Evolutionary conservation across 1,140 invertebrate species (phyloP).

Genomic region (Tribolium castaneum): DNA sequence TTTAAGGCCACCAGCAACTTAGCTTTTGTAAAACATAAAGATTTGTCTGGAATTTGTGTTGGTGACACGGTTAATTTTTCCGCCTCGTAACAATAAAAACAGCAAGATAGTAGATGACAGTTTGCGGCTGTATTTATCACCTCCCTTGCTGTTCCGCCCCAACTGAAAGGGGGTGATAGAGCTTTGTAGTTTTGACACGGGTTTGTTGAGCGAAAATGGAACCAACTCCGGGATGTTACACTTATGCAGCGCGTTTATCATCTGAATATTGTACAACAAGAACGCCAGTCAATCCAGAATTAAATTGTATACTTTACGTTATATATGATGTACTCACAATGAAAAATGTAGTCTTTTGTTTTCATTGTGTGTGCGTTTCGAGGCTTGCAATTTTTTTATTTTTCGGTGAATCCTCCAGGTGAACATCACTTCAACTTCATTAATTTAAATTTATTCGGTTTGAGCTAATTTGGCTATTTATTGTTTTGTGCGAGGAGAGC

Average conservation of each 20-base stretch:
- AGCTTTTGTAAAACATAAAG: neutral
- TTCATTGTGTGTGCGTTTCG: conserved; percentile 12
- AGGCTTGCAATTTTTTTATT: neutral
- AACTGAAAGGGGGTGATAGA: conserved; percentile 17
- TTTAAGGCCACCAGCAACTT: neutral
- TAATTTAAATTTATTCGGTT: neutral
- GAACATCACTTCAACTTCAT: neutral
- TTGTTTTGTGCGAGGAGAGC: neutral
- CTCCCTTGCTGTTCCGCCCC: neutral
- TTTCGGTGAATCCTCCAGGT: neutral
- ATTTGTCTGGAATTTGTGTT: neutral
- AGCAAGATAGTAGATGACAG: conserved; percentile 7
- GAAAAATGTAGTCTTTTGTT: conserved; percentile 34
- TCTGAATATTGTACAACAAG: conserved; percentile 3
- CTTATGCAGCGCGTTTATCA: conserved; percentile 36
- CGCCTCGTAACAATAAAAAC: neutral
- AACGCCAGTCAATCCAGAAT: conserved; percentile 29
- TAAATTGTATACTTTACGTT: conserved; percentile 33
- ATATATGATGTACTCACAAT: conserved; percentile 36
- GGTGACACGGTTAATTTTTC: conserved; percentile 1
- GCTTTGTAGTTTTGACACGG: conserved; percentile 42
- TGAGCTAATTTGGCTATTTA: neutral
- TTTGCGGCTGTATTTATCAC: conserved; percentile 11
- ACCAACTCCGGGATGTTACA: conserved; percentile 35
- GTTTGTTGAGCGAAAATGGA: conserved; percentile 35